Base-by-base conservation (phyloP, 2,797 vertebrate genomes). In the Cuculus canorus region DNA sequence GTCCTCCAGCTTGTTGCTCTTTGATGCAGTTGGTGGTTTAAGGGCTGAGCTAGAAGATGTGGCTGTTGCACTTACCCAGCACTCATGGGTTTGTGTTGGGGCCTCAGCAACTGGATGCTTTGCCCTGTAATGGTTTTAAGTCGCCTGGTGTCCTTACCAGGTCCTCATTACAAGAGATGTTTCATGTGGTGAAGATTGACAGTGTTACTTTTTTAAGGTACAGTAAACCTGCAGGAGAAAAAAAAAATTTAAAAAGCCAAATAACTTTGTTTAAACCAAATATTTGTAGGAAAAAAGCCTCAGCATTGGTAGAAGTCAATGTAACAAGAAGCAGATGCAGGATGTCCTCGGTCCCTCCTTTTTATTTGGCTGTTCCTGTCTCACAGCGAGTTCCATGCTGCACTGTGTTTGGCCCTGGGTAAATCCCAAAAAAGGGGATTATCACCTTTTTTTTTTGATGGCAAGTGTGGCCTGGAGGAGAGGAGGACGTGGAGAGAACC, bases 31-130 rank as follows among this genome's bases (percentile, higher is more conserved):
- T 21, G 15, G 33, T 68, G 45, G 9, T 27, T 76, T 19, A 28
- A 72, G 61, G 45, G 45, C 59, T 53, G 60, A 65, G 56, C 54
- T 80, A 70, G 64, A 61, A 63, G 64, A 52, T 16, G 27, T 9
- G 27, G 25, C 11, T 1, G 8, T 21, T 37, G 39, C 4, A 15
- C 17, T 41, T 7, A 3, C 41, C 17, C 22, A 14, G 45, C 3
- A 2, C n/a, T 61, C 3, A 0, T 7, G 41, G 27, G 35, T 77
- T 66, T 86, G 82, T 52, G 56, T 13, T 0, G 0, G 52, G 78
- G 52, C 59, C 39, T 17, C 6, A 17, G 50, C 11, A 2, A 3
- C 59, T 6, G 2, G 68, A 28, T 85, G 45, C 32, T 85, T 83
- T 78, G 43, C 65, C 57, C 32, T 30, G 12, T 19, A 41, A 6